Percentiles rank a stretch among this genome's conserved stretches.
These are phyloP conservation scores for Oreortyx pictus DNA, from an alignment of 2,797 vertebrate genomes.

Conservation along the genomic window DNA sequence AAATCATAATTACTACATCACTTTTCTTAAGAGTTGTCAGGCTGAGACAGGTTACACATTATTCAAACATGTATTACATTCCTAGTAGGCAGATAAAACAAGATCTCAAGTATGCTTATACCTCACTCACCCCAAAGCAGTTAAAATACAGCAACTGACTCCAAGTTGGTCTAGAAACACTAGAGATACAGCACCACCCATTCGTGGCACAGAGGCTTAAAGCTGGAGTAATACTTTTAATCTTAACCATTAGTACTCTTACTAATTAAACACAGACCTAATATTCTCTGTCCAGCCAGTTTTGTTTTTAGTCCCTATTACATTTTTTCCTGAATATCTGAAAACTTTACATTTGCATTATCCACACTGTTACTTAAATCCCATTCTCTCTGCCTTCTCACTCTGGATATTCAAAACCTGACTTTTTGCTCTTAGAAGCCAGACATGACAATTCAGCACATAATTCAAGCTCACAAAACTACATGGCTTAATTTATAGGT, in stretches of 20 bases:
- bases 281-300: neutral
- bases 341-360: neutral
- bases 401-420: neutral
- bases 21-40: neutral
- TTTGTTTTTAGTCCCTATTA: neutral
- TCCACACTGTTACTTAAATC: neutral
- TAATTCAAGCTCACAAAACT: neutral
- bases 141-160: constrained; percentile 2
- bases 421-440: neutral
- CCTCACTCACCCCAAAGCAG: neutral
- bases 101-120: constrained; percentile 52
- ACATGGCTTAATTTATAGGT: neutral
- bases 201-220: neutral
- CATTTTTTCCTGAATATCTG: neutral
- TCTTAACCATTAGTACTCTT: neutral
- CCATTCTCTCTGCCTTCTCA: neutral
- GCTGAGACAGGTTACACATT: neutral
- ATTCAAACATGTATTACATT: constrained; percentile 41
- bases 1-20: constrained; percentile 22
- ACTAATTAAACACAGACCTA: constrained; percentile 18
- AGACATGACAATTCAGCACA: neutral
- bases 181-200: constrained; percentile 66
- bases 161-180: constrained; percentile 57
- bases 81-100: constrained; percentile 31
- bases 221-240: neutral